Conservation (phyloP, 1,140 invertebrate species). For the Nephotettix cincticeps region DNA sequence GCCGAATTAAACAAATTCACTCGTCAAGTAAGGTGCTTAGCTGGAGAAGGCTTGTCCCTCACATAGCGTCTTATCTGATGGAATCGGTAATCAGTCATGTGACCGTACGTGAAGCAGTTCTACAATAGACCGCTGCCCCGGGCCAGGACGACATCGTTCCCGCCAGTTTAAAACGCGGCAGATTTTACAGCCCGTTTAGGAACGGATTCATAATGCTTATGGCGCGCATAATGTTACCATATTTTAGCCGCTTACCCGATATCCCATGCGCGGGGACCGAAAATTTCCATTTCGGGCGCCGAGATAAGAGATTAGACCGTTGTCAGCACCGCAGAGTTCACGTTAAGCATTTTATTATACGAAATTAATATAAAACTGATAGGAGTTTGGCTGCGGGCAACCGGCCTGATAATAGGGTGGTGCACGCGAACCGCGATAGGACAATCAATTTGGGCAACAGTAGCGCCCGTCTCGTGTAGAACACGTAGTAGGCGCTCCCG, state of each 20-base stretch:
- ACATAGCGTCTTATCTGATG: too few relatives aligned
- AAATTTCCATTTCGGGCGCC: slow-evolving; percentile 11
- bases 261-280: background rate
- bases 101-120: too few relatives aligned
- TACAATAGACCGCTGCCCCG: background rate
- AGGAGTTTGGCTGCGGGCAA: background rate
- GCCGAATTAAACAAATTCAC: too few relatives aligned
- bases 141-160: background rate
- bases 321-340: background rate
- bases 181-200: background rate
- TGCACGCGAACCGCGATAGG: background rate
- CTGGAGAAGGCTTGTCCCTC: too few relatives aligned
- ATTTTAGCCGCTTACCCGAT: background rate
- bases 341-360: slow-evolving; percentile 7
- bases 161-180: background rate
- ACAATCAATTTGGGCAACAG: background rate
- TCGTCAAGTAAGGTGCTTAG: too few relatives aligned
- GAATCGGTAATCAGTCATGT: too few relatives aligned
- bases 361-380: slow-evolving; percentile 5
- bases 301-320: slow-evolving; percentile 1
- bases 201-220: background rate
- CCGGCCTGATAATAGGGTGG: background rate
- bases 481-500: background rate
- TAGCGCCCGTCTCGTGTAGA: background rate
- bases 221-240: background rate